A percentile compares a stretch with the other conserved stretches of the same genome.
These are phyloP conservation scores for Rotaria socialis DNA, from an alignment of 2,888 invertebrate genomes.

Conservation along the genomic window DNA sequence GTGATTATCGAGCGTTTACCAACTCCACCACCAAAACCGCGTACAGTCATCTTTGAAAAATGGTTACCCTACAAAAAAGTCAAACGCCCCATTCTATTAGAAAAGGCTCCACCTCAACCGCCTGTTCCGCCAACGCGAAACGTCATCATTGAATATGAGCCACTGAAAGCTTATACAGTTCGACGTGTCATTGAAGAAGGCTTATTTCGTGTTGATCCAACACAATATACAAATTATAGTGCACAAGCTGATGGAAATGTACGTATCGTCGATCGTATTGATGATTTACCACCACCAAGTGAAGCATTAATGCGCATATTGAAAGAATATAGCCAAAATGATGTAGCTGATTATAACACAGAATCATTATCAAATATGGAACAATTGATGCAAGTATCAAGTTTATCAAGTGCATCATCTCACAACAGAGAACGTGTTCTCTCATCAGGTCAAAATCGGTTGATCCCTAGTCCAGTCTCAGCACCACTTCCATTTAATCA, in stretches of 20 bases:
- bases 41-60: conserved; percentile 29
- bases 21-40: conserved; percentile 30
- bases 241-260: background rate
- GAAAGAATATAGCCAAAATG: background rate
- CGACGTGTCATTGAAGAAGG: conserved; percentile 34
- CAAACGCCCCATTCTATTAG: background rate
- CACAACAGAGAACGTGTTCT: background rate
- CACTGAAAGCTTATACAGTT: conserved; percentile 4
- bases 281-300: conserved; percentile 27
- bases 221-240: background rate
- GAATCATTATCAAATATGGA: no score
- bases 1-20: conserved; percentile 5
- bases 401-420: background rate
- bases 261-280: conserved; percentile 25
- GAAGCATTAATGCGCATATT: background rate
- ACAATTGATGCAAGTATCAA: background rate
- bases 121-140: background rate
- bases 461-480: background rate
- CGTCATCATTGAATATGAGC: conserved; percentile 22
- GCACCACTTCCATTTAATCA: background rate
- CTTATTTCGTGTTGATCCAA: conserved; percentile 27
- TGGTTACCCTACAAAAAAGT: conserved; percentile 21
- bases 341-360: no score
- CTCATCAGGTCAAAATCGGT: background rate
- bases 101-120: background rate